phyloP scores from a whole-genome alignment of 2,888 invertebrate species.

The Tachina fera region DNA sequence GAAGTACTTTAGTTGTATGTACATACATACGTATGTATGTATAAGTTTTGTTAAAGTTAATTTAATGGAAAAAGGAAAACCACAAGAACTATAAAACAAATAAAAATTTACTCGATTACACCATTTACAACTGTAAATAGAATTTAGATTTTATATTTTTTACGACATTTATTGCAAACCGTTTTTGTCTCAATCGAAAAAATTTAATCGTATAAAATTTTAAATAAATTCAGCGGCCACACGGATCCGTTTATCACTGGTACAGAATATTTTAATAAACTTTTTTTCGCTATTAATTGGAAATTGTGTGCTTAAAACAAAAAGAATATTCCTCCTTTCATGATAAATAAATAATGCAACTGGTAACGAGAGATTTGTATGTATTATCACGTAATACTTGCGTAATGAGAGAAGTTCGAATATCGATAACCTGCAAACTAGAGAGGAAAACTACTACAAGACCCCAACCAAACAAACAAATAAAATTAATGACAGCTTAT shows the following conservation, averaged over 20 bases:
- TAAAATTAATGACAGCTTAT: constrained; percentile 27
- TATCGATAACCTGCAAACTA: too few relatives aligned
- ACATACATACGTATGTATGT: too few relatives aligned
- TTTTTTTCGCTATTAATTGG: not conserved
- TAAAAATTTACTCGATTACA: constrained; percentile 3
- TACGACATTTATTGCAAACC: too few relatives aligned
- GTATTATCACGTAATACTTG: constrained; percentile 35
- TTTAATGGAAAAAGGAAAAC: constrained; percentile 2
- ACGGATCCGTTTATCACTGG: too few relatives aligned
- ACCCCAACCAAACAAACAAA: constrained; percentile 9
- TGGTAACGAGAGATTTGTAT: constrained; percentile 2
- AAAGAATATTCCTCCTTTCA: not conserved
- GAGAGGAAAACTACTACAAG: not conserved
- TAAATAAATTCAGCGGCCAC: too few relatives aligned
- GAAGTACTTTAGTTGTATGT: not conserved
- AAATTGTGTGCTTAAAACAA: constrained; percentile 18
- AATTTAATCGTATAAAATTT: too few relatives aligned
- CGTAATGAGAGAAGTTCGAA: constrained; percentile 25
- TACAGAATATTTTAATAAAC: not conserved
- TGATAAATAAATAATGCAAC: constrained; percentile 7
- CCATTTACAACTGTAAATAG: constrained; percentile 2
- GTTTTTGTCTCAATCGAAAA: too few relatives aligned
- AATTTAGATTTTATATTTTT: too few relatives aligned
- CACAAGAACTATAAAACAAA: constrained; percentile 17
- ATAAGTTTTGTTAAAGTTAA: constrained; percentile 1